Percentiles rank a stretch among this genome's conserved stretches.
phyloP scores from a whole-genome alignment of 2,113 vertebrate genomes.

The Salminus brasiliensis region DNA sequence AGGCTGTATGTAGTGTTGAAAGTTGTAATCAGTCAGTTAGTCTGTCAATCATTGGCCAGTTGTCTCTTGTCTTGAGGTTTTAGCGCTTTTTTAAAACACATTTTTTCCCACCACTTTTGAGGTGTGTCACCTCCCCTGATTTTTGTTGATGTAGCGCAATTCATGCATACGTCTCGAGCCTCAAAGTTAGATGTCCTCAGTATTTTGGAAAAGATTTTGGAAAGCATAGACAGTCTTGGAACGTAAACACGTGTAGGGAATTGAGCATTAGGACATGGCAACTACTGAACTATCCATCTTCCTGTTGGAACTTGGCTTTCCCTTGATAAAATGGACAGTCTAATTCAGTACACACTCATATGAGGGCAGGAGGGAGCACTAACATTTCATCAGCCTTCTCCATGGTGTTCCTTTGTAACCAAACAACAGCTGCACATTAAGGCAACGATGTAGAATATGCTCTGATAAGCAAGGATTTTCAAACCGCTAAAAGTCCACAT shows the following conservation, averaged over 20 bases:
- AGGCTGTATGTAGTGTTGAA: too few relatives aligned
- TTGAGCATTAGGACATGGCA: not conserved
- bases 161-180: too few relatives aligned
- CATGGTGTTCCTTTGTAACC: constrained; percentile 19
- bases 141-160: too few relatives aligned
- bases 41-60: too few relatives aligned
- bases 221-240: not conserved
- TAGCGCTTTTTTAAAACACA: too few relatives aligned
- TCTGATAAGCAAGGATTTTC: constrained; percentile 24
- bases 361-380: not conserved
- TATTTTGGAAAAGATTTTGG: not conserved
- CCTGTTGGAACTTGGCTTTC: constrained; percentile 32
- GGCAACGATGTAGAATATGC: constrained; percentile 8
- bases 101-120: too few relatives aligned
- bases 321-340: constrained; percentile 29
- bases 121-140: too few relatives aligned
- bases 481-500: constrained; percentile 19
- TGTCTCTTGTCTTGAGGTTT: too few relatives aligned
- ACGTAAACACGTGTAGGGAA: not conserved
- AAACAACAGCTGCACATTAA: constrained; percentile 37
- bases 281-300: constrained; percentile 40
- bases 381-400: constrained; percentile 41
- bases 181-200: not conserved
- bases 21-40: too few relatives aligned
- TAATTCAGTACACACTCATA: not conserved